Evolutionary conservation across 2,113 vertebrate species (phyloP).

Genomic region (Plectropomus leopardus): DNA sequence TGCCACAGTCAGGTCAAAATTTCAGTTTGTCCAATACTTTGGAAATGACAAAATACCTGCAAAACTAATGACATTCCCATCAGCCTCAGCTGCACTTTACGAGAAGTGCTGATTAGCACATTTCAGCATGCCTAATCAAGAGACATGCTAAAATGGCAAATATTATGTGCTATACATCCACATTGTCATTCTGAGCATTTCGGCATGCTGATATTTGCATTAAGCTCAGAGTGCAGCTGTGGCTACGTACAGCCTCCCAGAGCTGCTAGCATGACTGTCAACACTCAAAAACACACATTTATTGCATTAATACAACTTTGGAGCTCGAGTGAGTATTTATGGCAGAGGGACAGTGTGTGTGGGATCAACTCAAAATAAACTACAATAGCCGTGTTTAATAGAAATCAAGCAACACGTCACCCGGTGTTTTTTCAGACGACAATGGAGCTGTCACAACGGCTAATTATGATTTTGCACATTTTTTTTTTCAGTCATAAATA

Average conservation of each 20-base stretch:
- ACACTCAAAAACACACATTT: neutral
- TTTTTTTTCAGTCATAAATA: neutral
- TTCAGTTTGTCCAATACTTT: neutral
- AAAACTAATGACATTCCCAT: no score
- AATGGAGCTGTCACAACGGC: constrained; percentile 1
- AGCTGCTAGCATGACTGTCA: neutral
- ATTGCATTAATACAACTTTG: neutral
- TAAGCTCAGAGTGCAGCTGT: no score
- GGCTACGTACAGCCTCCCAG: neutral
- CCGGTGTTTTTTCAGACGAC: neutral
- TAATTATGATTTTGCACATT: neutral
- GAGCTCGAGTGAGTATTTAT: neutral
- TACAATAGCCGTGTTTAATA: neutral
- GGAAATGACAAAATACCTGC: no score
- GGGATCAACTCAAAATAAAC: neutral
- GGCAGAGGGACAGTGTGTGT: neutral
- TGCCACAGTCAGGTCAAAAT: neutral
- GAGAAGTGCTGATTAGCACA: neutral
- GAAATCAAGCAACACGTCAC: neutral
- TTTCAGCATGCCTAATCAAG: neutral
- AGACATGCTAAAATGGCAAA: neutral
- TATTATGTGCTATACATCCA: neutral
- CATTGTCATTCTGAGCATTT: neutral
- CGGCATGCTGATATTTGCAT: neutral
- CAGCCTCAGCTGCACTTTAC: neutral